Evolutionary conservation across 1,140 invertebrate species (phyloP).

Genomic region (Philotrypesis tridentata): DNA sequence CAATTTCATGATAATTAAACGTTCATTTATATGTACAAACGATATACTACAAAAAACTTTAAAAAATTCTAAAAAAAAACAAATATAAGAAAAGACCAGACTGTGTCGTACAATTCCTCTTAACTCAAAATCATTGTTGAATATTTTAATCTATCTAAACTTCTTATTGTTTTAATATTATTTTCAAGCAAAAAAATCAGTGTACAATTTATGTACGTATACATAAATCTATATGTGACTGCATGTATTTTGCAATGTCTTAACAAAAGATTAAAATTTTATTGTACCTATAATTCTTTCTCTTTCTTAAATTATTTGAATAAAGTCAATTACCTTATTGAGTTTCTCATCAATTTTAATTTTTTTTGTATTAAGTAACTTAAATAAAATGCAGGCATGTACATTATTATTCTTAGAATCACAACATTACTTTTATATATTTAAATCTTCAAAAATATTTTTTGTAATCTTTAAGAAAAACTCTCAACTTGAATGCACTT

Average conservation of each 20-base stretch:
- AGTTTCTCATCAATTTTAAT: neutral
- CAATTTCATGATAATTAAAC: neutral
- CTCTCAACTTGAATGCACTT: no score
- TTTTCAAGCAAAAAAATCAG: slow-evolving; percentile 16
- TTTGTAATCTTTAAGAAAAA: no score
- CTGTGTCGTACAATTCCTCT: neutral
- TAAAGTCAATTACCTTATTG: no score
- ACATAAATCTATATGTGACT: neutral
- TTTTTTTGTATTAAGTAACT: neutral
- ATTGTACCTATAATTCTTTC: slow-evolving; percentile 14
- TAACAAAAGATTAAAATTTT: slow-evolving; percentile 38
- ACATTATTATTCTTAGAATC: neutral
- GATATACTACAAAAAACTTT: neutral
- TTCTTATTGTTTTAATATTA: slow-evolving; percentile 2
- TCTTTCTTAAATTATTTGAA: neutral
- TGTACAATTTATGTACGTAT: slow-evolving; percentile 13
- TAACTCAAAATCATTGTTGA: slow-evolving; percentile 14
- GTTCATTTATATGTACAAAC: neutral
- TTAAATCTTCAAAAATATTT: neutral
- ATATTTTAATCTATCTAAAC: slow-evolving; percentile 19
- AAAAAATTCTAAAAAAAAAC: slow-evolving; percentile 2
- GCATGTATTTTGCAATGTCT: slow-evolving; percentile 14
- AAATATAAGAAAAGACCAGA: neutral
- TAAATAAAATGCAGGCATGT: neutral
- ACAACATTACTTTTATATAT: neutral